Base-by-base conservation (phyloP, 1,140 invertebrate species). In the Dinoponera quadriceps region DNA sequence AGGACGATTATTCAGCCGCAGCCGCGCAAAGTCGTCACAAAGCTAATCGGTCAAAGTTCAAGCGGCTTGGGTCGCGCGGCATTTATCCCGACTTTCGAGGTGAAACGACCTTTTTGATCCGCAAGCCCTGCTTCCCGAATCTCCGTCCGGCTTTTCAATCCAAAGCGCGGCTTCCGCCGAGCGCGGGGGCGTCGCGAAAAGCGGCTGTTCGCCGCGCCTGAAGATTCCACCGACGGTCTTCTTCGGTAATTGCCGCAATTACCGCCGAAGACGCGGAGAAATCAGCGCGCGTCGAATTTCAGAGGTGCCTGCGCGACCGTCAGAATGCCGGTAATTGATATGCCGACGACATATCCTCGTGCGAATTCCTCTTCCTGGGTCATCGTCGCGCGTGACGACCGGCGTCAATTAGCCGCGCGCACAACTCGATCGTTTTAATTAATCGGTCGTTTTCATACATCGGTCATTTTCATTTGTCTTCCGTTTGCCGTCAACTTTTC, bases 11-110 rank as follows among this genome's bases (percentile, higher is more conserved):
- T 25, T 20, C 44, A 80, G 57, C 33, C 16, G 29, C 29, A 33
- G 25, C 16, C 22, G 49, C 29, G 27, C 27, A 22, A 65, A 66
- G 62, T 29, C 20, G 27, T 63, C 33, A 29, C 65, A 57, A 80
- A 69, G 65, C 51, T 69, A 80, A 80, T 80, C 75, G 75, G 65
- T 80, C 65, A 80, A 80, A 80, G 75, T 80, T 80, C 75, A 69
- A 9, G 25, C 18, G 16, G n/a, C 66, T 69, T 22, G 33, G 29
- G 20, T 77, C 20, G 44, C 44, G 49, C 20, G 9, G 25, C 75
- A 57, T 80, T 80, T 80, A 71, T 59, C 33, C 14, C 33, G 63
- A 69, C 51, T 69, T 80, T 80, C 51, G 54, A 29, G 18, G 25
- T 51, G 22, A 69, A 80, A 80, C 71, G 75, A 69, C 33, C 75